A percentile compares a stretch with the other conserved stretches of the same genome.
Evolutionary conservation across 2,888 invertebrate genomes (phyloP).

Genomic region (Andricus curvator): DNA sequence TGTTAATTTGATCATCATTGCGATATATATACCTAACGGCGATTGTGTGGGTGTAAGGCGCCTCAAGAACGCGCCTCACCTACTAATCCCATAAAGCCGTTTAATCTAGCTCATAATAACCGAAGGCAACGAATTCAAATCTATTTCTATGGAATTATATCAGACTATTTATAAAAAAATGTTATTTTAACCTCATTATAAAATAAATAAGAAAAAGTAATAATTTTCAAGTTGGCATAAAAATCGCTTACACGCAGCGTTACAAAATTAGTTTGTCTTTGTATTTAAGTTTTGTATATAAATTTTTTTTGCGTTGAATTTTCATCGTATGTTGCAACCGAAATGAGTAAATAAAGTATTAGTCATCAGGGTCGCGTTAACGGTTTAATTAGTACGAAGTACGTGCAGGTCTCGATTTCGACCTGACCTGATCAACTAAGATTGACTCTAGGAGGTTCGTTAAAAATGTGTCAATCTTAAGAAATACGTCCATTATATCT

Average conservation of each 20-base stretch:
- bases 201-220: too few species aligned
- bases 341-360: conserved; percentile 52
- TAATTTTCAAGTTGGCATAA: too few species aligned
- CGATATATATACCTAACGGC: too few species aligned
- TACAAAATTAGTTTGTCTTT: not conserved
- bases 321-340: conserved; percentile 38
- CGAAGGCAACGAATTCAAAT: not conserved
- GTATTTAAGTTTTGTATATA: not conserved
- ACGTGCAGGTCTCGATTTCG: conserved; percentile 68
- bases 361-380: conserved; percentile 61
- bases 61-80: not conserved
- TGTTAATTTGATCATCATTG: too few species aligned
- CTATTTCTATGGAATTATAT: not conserved
- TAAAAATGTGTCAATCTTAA: conserved; percentile 12
- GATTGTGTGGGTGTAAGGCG: too few species aligned
- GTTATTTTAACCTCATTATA: not conserved
- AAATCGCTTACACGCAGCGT: too few species aligned
- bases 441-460: conserved; percentile 12
- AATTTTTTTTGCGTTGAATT: not conserved
- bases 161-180: too few species aligned
- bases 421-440: conserved; percentile 54
- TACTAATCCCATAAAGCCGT: not conserved
- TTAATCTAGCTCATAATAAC: not conserved
- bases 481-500: conserved; percentile 1
- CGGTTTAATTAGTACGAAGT: conserved; percentile 66